Base-by-base conservation (phyloP, 2,113 vertebrate species). In the Cichladusa arquata region DNA sequence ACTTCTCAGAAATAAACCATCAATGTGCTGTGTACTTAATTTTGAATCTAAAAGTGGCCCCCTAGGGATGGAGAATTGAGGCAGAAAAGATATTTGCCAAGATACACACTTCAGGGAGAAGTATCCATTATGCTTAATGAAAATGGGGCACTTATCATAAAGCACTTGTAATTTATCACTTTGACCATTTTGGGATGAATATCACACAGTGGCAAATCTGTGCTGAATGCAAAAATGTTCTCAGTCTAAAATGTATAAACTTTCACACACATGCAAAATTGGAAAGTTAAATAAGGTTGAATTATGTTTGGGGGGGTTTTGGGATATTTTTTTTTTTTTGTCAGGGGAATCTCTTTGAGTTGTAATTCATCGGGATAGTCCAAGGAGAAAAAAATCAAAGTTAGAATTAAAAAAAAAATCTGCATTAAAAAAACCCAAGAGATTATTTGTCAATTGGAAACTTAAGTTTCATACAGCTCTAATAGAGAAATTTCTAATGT, bases 391-490 rank as follows among this genome's bases (percentile, higher is more conserved):
- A 61, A 66, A 69, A 23, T 64, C 6, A 42, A 86, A 83, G 38
- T 47, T 5, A 33, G 8, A 74, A 47, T 45, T 33, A 1, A 19
- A n/a, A 53, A 5, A 20, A 40, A 38, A 20, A 45, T 11, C 20
- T 24, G 16, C 29, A 33, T 72, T n/a, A 18, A 11, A 34, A 44
- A 36, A 62, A 50, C n/a, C 0, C 12, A 66, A n/a, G 20, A 34
- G 9, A n/a, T 70, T 90, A 62, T 83, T 86, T 86, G 15, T 81
- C 45, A 73, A 9, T 19, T 56, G 53, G 38, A 90, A 93, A 76
- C 14, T 12, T 18, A 81, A 38, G 42, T 87, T 94, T 79, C 92
- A 86, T 91, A 88, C 70, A 95, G 91, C 88, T 95, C 62, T 92
- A 38, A 19, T 50, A 26, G 16, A 86, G 50, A 69, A 90, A 81